A percentile compares a stretch with the other conserved stretches of the same genome.
These are phyloP conservation scores for Ormyrus rosae DNA, from an alignment of 2,888 invertebrate species.

Conservation along the genomic window DNA sequence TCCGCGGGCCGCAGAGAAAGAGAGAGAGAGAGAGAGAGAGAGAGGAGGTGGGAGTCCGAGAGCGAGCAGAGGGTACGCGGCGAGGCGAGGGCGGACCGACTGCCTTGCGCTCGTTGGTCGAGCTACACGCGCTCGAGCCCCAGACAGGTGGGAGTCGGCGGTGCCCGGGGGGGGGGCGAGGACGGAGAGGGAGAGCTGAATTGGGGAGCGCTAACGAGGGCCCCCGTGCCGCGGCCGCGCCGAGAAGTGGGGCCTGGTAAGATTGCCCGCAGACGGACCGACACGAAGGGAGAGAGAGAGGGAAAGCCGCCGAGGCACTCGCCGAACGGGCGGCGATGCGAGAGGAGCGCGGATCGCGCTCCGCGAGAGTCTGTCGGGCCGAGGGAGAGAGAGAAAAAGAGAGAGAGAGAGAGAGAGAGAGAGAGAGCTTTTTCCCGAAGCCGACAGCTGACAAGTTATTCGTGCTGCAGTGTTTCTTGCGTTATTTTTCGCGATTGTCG, in stretches of 20 bases:
- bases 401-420: no score
- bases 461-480: no score
- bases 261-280: no score
- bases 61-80: conserved; percentile 60
- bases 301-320: conserved; percentile 34
- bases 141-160: conserved; percentile 56
- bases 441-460: no score
- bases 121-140: conserved; percentile 58
- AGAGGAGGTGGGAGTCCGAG: conserved; percentile 10
- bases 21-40: conserved; percentile 48
- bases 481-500: no score
- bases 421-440: no score
- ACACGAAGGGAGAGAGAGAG: neutral
- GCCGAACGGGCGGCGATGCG: conserved; percentile 48
- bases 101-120: conserved; percentile 65
- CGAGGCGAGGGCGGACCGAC: conserved; percentile 68
- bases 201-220: conserved; percentile 19
- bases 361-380: neutral
- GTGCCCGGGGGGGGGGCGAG: neutral
- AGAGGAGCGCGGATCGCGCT: conserved; percentile 37
- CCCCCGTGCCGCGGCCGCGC: neutral
- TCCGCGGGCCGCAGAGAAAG: conserved; percentile 2
- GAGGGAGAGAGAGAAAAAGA: no score
- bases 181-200: neutral
- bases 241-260: neutral